These are phyloP conservation scores for Cephus cinctus DNA, from an alignment of 1,140 invertebrate species.

Conservation along the genomic window DNA sequence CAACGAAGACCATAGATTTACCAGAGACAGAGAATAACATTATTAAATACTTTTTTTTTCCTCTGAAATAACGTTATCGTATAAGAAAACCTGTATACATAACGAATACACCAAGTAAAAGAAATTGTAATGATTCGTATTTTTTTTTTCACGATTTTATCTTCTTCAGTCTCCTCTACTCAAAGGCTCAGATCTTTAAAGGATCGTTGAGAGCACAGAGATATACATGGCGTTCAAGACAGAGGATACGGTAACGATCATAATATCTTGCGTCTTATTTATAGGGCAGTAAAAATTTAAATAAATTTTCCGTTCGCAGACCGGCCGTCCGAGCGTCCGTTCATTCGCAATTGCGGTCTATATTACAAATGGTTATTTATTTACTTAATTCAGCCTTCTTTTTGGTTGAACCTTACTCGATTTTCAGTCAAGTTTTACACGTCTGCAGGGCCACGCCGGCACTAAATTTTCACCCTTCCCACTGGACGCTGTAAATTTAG, in stretches of 20 bases:
- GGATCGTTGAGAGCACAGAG: not conserved
- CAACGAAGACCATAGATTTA: too few species aligned
- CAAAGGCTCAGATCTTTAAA: not conserved
- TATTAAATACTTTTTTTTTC: too few species aligned
- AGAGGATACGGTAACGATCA: slow-evolving; percentile 20
- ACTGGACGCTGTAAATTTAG: slow-evolving; percentile 37
- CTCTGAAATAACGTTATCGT: too few species aligned
- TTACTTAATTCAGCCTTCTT: slow-evolving; percentile 28
- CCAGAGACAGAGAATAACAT: too few species aligned
- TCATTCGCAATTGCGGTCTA: not conserved
- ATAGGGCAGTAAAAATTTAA: slow-evolving; percentile 40
- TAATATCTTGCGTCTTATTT: slow-evolving; percentile 32
- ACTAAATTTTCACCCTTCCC: slow-evolving; percentile 48
- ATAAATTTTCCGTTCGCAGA: slow-evolving; percentile 30
- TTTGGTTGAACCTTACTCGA: slow-evolving; percentile 22
- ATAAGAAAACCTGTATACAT: too few species aligned
- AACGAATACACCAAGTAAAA: too few species aligned
- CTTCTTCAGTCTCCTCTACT: not conserved
- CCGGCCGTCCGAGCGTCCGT: not conserved
- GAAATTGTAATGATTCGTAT: too few species aligned
- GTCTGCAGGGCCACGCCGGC: slow-evolving; percentile 16
- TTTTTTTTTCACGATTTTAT: too few species aligned
- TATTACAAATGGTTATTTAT: slow-evolving; percentile 31
- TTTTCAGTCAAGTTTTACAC: slow-evolving; percentile 34
- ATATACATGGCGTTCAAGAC: not conserved